Evolutionary conservation across 2,797 vertebrate genomes (phyloP).

Genomic region (Fringilla coelebs): DNA sequence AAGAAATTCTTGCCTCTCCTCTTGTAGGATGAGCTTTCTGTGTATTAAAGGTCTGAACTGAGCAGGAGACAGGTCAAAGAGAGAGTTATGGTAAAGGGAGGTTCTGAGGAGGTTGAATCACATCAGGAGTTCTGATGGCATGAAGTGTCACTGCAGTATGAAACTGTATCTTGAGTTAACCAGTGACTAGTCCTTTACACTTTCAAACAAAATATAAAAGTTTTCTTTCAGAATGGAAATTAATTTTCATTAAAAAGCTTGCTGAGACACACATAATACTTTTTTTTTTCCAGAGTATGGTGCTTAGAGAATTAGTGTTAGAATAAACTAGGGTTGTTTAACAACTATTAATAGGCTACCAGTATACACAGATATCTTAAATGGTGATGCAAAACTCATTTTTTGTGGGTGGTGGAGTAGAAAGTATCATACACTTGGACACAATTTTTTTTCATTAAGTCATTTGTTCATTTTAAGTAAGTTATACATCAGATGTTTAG

Average conservation of each 20-base stretch:
- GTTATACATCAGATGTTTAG: neutral
- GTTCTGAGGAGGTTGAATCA: neutral
- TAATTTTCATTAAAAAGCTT: neutral
- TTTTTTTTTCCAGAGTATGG: neutral
- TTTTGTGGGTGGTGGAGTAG: neutral
- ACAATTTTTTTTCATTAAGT: neutral
- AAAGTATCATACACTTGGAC: neutral
- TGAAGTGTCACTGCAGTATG: neutral
- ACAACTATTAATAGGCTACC: neutral
- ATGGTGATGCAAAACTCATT: neutral
- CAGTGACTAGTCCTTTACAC: neutral
- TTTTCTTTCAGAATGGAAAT: neutral
- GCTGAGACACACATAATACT: fast-evolving
- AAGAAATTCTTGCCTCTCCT: neutral
- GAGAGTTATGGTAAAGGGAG: neutral
- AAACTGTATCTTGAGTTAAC: neutral
- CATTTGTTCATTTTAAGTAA: neutral
- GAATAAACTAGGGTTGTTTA: neutral
- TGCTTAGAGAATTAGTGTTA: neutral
- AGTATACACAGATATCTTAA: neutral
- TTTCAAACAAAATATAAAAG: neutral
- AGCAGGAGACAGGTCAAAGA: neutral
- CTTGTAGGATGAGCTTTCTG: neutral
- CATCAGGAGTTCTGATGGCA: neutral
- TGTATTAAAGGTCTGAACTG: neutral